Evolutionary conservation across 2,888 invertebrate species (phyloP), one percentile per base, ranked within the genome.

Genomic region (Agrochola macilenta): DNA sequence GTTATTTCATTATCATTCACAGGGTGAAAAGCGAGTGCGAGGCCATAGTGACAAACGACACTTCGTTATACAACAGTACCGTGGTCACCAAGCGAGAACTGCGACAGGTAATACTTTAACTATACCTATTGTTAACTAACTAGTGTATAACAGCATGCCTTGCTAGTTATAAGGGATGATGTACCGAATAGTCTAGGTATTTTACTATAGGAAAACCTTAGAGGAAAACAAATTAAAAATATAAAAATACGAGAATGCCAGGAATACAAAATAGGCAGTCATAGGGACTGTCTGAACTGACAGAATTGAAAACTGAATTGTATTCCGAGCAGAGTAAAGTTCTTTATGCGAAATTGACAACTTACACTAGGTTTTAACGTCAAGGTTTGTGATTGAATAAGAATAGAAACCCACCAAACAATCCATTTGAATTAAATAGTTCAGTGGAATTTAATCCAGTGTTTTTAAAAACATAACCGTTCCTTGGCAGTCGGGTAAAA

Each of bases 21-120:
- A 96, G 96, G 92, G 94, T 94, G 92, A 93, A 95, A 93, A 94
- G 95, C 92, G 95, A 96, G 92, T 96, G 96, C 93, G 92, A 94
- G 93, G 96, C 96, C 91, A 95, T 96, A 80, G 93, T 91, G 74
- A 94, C 95, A 69, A 93, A 95, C 84, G 95, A 95, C 91, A 94
- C 91, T 82, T 87, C 90, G 65, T 89, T 95, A 79, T 92, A 93
- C 84, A 95, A 96, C 90, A 89, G 89, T 76, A 91, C 92, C 46
- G 84, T 92, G 82, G 87, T 93, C 89, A 92, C 90, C 78, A 95
- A 91, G 88, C 92, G 90, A 79, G 92, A 89, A 79, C 88, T 93
- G 49, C 91, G 94, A 75, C 96, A 96, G 96, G 96, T 96, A 95
- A 92, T 76, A 35, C 49, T 77, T 57, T 77, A 49, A 46, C 11